phyloP scores from a whole-genome alignment of 2,888 invertebrate species.

The Chaetoderma sp. region DNA sequence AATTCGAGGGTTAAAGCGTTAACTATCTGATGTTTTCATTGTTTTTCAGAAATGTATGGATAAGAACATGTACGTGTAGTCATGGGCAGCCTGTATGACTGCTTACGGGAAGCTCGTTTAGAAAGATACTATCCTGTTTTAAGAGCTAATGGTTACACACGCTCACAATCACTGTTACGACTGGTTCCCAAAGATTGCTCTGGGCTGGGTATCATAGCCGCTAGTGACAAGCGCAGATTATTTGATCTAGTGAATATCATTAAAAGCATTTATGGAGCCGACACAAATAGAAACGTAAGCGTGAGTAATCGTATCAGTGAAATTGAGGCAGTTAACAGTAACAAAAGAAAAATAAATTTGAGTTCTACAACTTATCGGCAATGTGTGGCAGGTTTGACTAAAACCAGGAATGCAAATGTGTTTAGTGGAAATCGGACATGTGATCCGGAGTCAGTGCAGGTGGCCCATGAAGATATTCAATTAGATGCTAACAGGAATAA shows the following conservation, averaged over 20 bases:
- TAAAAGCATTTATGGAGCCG: slow-evolving; percentile 55
- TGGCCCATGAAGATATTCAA: neutral
- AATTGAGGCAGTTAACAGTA: neutral
- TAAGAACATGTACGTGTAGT: too few relatives aligned
- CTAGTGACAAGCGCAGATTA: slow-evolving; percentile 59
- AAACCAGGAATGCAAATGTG: slow-evolving; percentile 32
- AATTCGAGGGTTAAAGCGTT: too few relatives aligned
- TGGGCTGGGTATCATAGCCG: slow-evolving; percentile 54
- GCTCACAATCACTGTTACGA: slow-evolving; percentile 55
- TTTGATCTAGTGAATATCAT: slow-evolving; percentile 63
- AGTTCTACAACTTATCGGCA: slow-evolving; percentile 35
- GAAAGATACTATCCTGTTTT: slow-evolving; percentile 64
- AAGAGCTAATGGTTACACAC: slow-evolving; percentile 56
- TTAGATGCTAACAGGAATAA: neutral
- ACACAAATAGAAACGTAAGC: neutral
- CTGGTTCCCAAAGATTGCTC: slow-evolving; percentile 61
- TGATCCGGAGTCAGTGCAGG: too few relatives aligned
- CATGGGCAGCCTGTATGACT: slow-evolving; percentile 62
- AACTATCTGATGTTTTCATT: too few relatives aligned
- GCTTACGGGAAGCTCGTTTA: slow-evolving; percentile 60
- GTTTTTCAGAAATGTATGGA: too few relatives aligned
- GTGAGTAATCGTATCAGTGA: neutral
- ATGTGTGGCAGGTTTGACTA: slow-evolving; percentile 18
- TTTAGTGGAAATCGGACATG: slow-evolving; percentile 34
- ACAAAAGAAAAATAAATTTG: slow-evolving; percentile 42